Base-by-base conservation (phyloP, 1,140 invertebrate genomes). In the Zaprionus nigranus region DNA sequence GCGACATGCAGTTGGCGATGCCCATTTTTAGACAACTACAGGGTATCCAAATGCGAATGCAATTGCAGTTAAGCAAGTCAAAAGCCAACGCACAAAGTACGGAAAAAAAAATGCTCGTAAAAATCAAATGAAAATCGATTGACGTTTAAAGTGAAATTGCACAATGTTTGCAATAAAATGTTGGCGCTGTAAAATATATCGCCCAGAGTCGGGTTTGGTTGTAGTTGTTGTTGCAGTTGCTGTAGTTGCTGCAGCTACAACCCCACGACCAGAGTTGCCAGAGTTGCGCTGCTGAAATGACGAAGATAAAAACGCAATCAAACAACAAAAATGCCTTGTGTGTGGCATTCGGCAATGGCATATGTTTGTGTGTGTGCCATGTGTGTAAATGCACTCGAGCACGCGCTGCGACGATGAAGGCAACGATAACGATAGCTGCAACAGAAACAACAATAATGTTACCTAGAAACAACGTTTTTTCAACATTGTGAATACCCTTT, bases 281-380 rank as follows among this genome's bases (percentile, higher is more conserved):
- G 57, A 24, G 46, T 51, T 51, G 67, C 59, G 51, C 49, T 83
- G 68, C 84, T 88, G 84, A 87, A 87, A 88, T 87, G 84, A 88
- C 84, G 84, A 84, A 84, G 84, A 87, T 87, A 87, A 87, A 87
- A 87, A 88, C 84, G 84, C 78, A 87, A 87, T 87, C 84, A 87
- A 88, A 88, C 84, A 87, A 78, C 83, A 87, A 87, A 88, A 87
- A 86, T 77, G 66, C 60, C 22, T 67, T 75, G 59, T 49, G 28
- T 61, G 36, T 63, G 67, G 58, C 64, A 68, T 60, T 74, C 70
- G 43, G 75, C 78, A 81, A 58, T 78, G 76, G 56, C 83, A 86
- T 79, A 67, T 87, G 84, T 81, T 83, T 83, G 20, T 68, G 26
- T 74, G 30, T 60, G 49, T 70, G 28, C 53, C 54, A 38, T 70